Evolutionary conservation across 2,888 invertebrate genomes (phyloP), one percentile per base, ranked within the genome.

Genomic region (Tenthredo scrophulariae): DNA sequence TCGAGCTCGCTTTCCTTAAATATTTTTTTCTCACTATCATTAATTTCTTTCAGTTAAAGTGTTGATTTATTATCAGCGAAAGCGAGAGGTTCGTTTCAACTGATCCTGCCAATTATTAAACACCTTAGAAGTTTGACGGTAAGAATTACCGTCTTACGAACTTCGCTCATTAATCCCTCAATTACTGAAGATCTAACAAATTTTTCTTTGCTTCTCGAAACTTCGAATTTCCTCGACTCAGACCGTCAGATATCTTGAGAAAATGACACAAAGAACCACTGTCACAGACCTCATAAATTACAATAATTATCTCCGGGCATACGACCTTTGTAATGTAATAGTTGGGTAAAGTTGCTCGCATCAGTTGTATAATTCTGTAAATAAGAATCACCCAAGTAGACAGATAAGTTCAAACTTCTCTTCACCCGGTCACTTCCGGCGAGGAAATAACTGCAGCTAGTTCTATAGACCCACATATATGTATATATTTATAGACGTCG

Each of bases 371-470:
- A 37, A 83, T 83, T 70, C 29, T 18, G 70, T 83, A 83, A 83
- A 70, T 83, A 83, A 80, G 79, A 37, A 40, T 67, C 67, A 72
- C 33, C 75, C 67, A 86, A 86, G 86, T 84, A 85, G 74, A 84
- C 85, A 72, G 87, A 87, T 87, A 87, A 86, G 86, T 26, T 85
- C 46, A 58, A 72, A 85, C 65, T 67, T 72, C 58, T 84, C 67
- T 72, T 87, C 86, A 87, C 87, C 86, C 72, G 1, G 22, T 46
- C 33, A 62, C 77, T 86, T 84, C 85, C 86, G 84, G 80, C 58
- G 22, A 58, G 50, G 72, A 83, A 80, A 62, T 80, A 62, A 40
- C 62, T 37, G 4, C 22, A 37, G 80, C 40, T 29, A 80, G 62
- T 62, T 33, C 62, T 62, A 15, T n/a, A 37, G 1, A 37, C 15